phyloP scores from a whole-genome alignment of 1,140 invertebrate species.

The Drosophila pseudoobscura region DNA sequence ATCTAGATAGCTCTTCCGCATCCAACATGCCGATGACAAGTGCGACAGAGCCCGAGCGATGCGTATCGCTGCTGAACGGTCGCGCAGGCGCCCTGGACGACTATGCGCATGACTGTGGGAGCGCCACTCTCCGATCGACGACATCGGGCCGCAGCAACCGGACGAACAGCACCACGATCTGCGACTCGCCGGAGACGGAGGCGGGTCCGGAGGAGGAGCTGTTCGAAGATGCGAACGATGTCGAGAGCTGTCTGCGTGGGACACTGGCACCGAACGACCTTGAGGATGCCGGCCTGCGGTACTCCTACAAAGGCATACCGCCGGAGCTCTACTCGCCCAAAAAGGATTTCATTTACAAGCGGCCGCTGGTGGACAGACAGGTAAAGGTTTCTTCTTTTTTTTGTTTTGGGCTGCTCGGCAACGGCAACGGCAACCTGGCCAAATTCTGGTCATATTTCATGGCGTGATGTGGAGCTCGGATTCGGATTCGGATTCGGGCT shows the following conservation, averaged over 20 bases:
- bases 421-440: conserved; percentile 26
- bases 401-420: too few species aligned
- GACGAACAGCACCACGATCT: conserved; percentile 46
- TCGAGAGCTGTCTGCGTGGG: conserved; percentile 18
- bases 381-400: conserved; percentile 41
- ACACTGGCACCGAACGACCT: conserved; percentile 8
- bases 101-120: conserved; percentile 12
- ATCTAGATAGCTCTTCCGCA: background rate
- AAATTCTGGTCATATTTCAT: conserved; percentile 38
- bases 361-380: conserved; percentile 69
- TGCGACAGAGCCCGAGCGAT: background rate
- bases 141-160: conserved; percentile 43
- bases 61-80: conserved; percentile 10
- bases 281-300: conserved; percentile 51
- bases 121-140: conserved; percentile 45
- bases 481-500: conserved; percentile 1
- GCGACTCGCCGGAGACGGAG: conserved; percentile 17
- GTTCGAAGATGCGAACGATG: background rate
- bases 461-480: conserved; percentile 35
- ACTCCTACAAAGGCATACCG: conserved; percentile 74
- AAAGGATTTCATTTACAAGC: conserved; percentile 71
- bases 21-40: conserved; percentile 12
- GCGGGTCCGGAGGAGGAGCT: conserved; percentile 10
- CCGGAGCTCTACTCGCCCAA: conserved; percentile 75
- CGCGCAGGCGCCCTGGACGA: background rate